Conservation (phyloP, 2,888 invertebrate genomes). For the Idaea biselata region DNA sequence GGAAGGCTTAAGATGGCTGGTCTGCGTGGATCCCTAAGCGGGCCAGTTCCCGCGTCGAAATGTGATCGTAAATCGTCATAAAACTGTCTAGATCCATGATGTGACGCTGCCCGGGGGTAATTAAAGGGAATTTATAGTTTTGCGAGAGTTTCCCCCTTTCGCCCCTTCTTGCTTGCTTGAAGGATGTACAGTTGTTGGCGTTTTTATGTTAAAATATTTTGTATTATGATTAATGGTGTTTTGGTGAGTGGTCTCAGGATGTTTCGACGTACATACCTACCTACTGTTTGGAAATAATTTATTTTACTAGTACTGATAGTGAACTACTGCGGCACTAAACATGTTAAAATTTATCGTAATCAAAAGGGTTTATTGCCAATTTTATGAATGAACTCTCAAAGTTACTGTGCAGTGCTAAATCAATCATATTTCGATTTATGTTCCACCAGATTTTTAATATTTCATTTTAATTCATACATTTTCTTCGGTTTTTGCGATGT, state of each 20-base stretch:
- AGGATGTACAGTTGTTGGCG: slow-evolving; percentile 28
- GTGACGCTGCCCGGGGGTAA: slow-evolving; percentile 84
- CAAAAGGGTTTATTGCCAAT: no score
- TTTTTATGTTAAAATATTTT: slow-evolving; percentile 34
- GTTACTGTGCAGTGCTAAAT: no score
- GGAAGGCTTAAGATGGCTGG: slow-evolving; percentile 43
- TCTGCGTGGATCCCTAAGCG: slow-evolving; percentile 59
- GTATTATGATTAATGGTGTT: slow-evolving; percentile 32
- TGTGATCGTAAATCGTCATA: slow-evolving; percentile 83
- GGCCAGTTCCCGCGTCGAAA: slow-evolving; percentile 78
- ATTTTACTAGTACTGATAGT: not conserved
- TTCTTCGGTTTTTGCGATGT: no score
- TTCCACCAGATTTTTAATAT: no score
- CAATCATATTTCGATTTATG: no score
- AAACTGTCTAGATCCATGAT: slow-evolving; percentile 87
- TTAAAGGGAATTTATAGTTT: slow-evolving; percentile 82
- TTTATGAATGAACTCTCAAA: no score
- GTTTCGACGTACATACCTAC: not conserved
- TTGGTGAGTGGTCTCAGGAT: slow-evolving; percentile 11
- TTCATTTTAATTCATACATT: no score
- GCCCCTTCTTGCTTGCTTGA: slow-evolving; percentile 30
- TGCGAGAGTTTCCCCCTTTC: slow-evolving; percentile 40
- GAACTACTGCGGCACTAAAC: no score
- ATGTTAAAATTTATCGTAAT: no score
- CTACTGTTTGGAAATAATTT: not conserved